Percentiles rank a stretch among this genome's conserved stretches.
These are phyloP conservation scores for Emmelina monodactyla DNA, from an alignment of 2,888 invertebrate genomes.

Conservation along the genomic window DNA sequence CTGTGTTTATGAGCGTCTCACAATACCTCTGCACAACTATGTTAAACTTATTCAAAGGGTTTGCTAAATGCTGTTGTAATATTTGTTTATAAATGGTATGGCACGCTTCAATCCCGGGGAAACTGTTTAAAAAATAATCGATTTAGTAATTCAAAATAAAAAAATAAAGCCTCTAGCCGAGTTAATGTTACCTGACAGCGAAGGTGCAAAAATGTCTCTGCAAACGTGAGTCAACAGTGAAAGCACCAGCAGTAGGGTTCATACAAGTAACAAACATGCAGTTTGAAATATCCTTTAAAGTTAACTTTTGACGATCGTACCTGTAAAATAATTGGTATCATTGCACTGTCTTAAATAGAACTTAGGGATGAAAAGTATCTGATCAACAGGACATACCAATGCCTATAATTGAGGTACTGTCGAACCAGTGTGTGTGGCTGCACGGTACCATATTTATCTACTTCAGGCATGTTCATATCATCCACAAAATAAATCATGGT, in stretches of 20 bases:
- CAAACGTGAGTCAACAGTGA: constrained; percentile 89
- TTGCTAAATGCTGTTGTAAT: constrained; percentile 75
- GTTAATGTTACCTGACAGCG: constrained; percentile 73
- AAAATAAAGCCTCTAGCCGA: background rate
- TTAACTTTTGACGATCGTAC: constrained; percentile 87
- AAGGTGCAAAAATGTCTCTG: constrained; percentile 90
- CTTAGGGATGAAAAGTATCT: background rate
- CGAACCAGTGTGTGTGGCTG: constrained; percentile 94
- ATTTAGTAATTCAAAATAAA: background rate
- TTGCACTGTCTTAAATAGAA: too few species aligned
- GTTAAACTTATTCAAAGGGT: constrained; percentile 73
- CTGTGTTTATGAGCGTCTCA: constrained; percentile 72
- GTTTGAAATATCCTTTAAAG: constrained; percentile 89
- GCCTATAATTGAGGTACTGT: constrained; percentile 92
- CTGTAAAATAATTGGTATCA: constrained; percentile 29
- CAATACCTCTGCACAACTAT: constrained; percentile 65
- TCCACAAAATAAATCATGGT: constrained; percentile 93
- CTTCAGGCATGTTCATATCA: constrained; percentile 97
- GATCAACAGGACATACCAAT: constrained; percentile 84
- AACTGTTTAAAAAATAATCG: constrained; percentile 56
- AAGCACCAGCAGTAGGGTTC: constrained; percentile 96
- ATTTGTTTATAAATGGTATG: constrained; percentile 86
- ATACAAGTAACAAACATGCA: constrained; percentile 95
- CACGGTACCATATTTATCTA: constrained; percentile 92
- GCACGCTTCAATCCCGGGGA: constrained; percentile 83